phyloP scores from a whole-genome alignment of 2,113 vertebrate species.

The Pterophyllum scalare region DNA sequence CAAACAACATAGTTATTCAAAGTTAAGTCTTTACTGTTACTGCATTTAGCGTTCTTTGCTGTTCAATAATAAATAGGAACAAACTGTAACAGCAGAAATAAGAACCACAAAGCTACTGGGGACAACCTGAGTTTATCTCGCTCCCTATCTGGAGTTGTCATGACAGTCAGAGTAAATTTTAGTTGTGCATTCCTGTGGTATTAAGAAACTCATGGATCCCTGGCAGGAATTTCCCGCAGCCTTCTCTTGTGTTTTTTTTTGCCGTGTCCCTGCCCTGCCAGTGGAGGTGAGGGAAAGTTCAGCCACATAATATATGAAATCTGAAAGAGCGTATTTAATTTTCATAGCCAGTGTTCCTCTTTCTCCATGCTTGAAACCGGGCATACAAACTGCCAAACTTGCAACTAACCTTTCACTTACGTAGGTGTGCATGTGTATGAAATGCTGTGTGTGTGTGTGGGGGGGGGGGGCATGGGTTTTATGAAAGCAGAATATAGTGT shows the following conservation, averaged over 20 bases:
- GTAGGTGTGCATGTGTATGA: background rate
- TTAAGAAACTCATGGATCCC: constrained; percentile 63
- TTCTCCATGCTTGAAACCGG: background rate
- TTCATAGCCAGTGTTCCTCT: constrained; percentile 11
- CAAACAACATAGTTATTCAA: constrained; percentile 27
- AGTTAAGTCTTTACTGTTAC: constrained; percentile 1
- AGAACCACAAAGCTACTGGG: background rate
- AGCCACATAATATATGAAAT: constrained; percentile 65
- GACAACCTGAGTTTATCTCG: constrained; percentile 29
- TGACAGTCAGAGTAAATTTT: constrained; percentile 48
- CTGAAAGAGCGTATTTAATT: constrained; percentile 43
- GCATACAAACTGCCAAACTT: background rate
- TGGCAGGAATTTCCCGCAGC: constrained; percentile 73
- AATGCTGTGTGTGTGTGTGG: background rate
- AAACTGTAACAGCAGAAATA: constrained; percentile 23
- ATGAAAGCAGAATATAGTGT: constrained; percentile 15
- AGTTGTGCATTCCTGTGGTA: constrained; percentile 68
- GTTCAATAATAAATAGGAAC: constrained; percentile 13
- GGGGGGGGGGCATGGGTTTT: background rate
- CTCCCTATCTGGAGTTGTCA: constrained; percentile 36
- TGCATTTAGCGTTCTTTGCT: background rate
- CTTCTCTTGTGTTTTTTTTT: constrained; percentile 51
- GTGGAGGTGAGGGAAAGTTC: constrained; percentile 73
- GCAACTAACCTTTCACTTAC: background rate
- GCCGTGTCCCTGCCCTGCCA: constrained; percentile 55